Base-by-base conservation (phyloP, 2,113 vertebrate species). In the Neopipo cinnamomea region DNA sequence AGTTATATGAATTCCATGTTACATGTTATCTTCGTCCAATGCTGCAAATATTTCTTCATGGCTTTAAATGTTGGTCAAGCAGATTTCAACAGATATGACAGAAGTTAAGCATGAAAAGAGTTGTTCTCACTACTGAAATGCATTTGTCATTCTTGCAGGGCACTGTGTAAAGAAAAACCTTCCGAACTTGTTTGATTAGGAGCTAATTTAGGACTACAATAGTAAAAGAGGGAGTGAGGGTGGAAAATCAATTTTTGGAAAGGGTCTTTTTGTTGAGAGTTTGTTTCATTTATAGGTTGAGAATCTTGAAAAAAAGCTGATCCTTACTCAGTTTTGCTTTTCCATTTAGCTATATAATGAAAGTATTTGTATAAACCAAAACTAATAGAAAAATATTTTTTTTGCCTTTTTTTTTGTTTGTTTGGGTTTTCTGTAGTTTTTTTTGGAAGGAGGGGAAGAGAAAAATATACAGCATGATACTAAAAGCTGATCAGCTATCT, bases 391-490 rank as follows among this genome's bases (percentile, higher is more conserved):
- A 72, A 75, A 5, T 4, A 4, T 49, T 53, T 41, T 53, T 41
- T 63, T 61, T 75, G 13, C 6, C n/a, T 58, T n/a, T 56, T 59
- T 23, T 56, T 59, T 35, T 35, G 14, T 31, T 33, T 33, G 19
- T 4, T 4, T 14, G n/a, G n/a, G n/a, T 61, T 20, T 52, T 25
- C 1, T 10, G 3, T 1, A 0, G 0, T 15, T 24, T 73, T 89
- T 50, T 55, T 68, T 73, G 10, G 12, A 37, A 5, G 3, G 4
- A 20, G 14, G 49, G 33, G 70, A 85, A 41, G 7, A 52, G 23
- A 59, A 63, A 91, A 55, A 59, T 14, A 68, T 30, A 49, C 11
- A 70, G 10, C 5, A 72, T 75, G 39, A 67, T 47, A 80, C 52
- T 15, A 78, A 46, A 78, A 85, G 4, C 46, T 66, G 5, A 55